Conservation (phyloP, 2,888 invertebrate genomes). For the Ochlodes sylvanus region DNA sequence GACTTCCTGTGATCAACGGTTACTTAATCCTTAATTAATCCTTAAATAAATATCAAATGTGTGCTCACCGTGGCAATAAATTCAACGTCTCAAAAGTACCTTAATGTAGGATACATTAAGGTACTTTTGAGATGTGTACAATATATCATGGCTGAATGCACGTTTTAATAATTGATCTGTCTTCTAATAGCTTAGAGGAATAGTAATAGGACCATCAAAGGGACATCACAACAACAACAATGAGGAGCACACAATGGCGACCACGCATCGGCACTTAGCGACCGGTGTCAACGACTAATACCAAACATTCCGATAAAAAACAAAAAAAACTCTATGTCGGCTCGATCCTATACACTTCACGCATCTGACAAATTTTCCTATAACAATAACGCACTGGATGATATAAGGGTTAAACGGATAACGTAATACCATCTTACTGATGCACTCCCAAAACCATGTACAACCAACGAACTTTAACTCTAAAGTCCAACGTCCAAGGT, state of each 20-base stretch:
- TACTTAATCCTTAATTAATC: too few species aligned
- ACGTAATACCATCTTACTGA: conserved; percentile 53
- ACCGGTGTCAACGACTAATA: conserved; percentile 68
- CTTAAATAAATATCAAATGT: too few species aligned
- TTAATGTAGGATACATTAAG: too few species aligned
- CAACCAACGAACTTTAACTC: conserved; percentile 44
- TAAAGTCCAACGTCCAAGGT: conserved; percentile 42
- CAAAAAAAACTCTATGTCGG: conserved; percentile 49
- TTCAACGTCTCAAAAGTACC: too few species aligned
- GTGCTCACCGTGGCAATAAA: too few species aligned
- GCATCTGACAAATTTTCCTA: conserved; percentile 80
- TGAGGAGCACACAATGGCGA: conserved; percentile 17
- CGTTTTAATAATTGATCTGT: conserved; percentile 30
- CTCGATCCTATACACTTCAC: conserved; percentile 71
- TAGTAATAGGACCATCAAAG: conserved; percentile 27
- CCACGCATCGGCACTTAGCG: conserved; percentile 34
- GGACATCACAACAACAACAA: conserved; percentile 35
- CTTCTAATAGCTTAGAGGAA: conserved; percentile 21
- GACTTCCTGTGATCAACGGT: too few species aligned
- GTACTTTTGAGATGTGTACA: not conserved
- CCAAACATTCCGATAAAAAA: conserved; percentile 58
- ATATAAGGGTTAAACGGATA: conserved; percentile 79
- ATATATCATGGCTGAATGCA: conserved; percentile 1
- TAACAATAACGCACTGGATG: conserved; percentile 72
- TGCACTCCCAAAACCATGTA: conserved; percentile 9